phyloP scores from a whole-genome alignment of 2,888 invertebrate species.

The Drosophila putrida region DNA sequence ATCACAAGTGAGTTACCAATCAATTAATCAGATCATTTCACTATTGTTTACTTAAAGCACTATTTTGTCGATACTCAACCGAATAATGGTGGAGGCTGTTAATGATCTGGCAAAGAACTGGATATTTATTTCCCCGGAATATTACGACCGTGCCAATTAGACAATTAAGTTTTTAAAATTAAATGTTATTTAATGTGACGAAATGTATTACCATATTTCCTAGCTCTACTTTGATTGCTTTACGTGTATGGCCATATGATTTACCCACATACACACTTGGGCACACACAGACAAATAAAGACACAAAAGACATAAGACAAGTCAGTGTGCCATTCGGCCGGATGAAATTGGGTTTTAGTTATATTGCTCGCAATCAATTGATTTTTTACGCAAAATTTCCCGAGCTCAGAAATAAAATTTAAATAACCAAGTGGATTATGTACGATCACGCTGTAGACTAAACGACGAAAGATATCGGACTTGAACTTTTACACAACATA shows the following conservation, averaged over 20 bases:
- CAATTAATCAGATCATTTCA: background rate
- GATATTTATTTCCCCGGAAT: slow-evolving; percentile 74
- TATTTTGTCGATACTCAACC: slow-evolving; percentile 67
- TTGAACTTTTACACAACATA: no score
- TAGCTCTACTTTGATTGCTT: slow-evolving; percentile 22
- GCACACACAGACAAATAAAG: slow-evolving; percentile 3
- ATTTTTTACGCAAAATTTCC: no score
- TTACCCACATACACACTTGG: slow-evolving; percentile 8
- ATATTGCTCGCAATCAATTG: no score
- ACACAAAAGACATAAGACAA: slow-evolving; percentile 2
- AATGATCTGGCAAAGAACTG: slow-evolving; percentile 79
- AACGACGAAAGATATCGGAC: no score
- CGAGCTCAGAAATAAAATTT: no score
- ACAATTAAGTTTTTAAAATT: slow-evolving; percentile 15
- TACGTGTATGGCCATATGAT: background rate
- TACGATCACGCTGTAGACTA: no score
- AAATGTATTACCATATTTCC: slow-evolving; percentile 13
- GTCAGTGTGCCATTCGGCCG: no score
- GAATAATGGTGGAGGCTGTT: slow-evolving; percentile 71
- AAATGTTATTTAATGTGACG: slow-evolving; percentile 10
- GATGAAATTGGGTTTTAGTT: no score
- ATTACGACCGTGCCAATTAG: slow-evolving; percentile 55
- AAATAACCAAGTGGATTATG: no score
- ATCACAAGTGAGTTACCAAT: slow-evolving; percentile 62
- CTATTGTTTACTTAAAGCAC: slow-evolving; percentile 41